phyloP scores from a whole-genome alignment of 2,113 vertebrate species.

The Hassar affinis region DNA sequence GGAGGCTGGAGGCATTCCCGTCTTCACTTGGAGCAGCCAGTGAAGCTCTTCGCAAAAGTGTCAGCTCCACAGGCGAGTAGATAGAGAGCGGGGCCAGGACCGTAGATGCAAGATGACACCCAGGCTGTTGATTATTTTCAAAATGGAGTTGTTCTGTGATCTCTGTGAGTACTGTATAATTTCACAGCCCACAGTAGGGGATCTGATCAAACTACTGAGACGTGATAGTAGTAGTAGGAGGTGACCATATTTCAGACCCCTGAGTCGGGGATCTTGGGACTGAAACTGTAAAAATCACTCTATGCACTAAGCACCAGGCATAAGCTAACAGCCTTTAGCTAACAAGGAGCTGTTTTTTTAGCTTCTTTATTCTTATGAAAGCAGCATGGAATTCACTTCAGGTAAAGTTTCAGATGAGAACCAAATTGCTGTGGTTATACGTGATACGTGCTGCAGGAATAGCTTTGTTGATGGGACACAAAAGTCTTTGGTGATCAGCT shows the following conservation, averaged over 20 bases:
- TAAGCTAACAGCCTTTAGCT: neutral
- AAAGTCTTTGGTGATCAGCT: neutral
- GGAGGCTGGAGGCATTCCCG: conserved; percentile 53
- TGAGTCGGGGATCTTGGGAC: neutral
- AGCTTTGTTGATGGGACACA: conserved; percentile 13
- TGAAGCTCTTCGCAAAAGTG: conserved; percentile 45
- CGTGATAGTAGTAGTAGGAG: neutral
- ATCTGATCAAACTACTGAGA: conserved; percentile 27
- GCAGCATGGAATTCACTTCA: neutral
- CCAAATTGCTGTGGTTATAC: conserved; percentile 1
- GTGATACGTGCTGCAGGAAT: neutral
- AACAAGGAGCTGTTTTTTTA: neutral
- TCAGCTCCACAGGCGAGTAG: neutral
- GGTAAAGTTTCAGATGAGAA: neutral
- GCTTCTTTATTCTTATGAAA: neutral
- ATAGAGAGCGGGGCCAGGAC: neutral
- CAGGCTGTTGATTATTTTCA: conserved; percentile 27
- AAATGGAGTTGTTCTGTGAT: conserved; percentile 2
- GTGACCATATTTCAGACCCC: conserved; percentile 23
- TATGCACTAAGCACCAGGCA: neutral
- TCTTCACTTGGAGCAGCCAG: conserved; percentile 35
- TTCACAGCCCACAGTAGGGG: conserved; percentile 34
- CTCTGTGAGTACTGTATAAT: conserved; percentile 21
- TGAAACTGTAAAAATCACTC: neutral
- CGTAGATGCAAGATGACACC: conserved; percentile 19